phyloP scores from a whole-genome alignment of 2,113 vertebrate species.

The Lampris incognitus region DNA sequence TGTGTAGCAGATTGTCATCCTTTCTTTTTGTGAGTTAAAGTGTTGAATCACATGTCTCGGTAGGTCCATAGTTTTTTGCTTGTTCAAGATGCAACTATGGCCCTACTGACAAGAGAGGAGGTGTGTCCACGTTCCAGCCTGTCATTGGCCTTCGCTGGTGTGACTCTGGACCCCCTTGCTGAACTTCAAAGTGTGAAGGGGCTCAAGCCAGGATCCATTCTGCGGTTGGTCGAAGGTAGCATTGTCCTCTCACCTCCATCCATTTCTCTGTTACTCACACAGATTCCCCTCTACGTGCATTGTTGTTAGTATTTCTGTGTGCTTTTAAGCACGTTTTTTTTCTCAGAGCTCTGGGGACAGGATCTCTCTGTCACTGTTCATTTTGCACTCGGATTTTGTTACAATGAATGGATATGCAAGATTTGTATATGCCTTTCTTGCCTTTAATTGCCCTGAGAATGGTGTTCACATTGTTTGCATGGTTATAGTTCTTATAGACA shows the following conservation, averaged over 20 bases:
- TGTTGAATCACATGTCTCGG: slow-evolving; percentile 22
- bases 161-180: slow-evolving; percentile 74
- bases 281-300: too few relatives aligned
- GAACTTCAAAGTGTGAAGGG: slow-evolving; percentile 79
- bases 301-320: too few relatives aligned
- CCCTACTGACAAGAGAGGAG: slow-evolving; percentile 76
- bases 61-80: slow-evolving; percentile 81
- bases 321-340: too few relatives aligned
- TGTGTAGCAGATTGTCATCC: too few relatives aligned
- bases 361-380: too few relatives aligned
- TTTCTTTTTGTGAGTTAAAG: background rate
- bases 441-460: too few relatives aligned
- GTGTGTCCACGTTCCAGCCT: slow-evolving; percentile 80
- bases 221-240: slow-evolving; percentile 82
- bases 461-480: too few relatives aligned
- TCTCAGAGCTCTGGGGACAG: too few relatives aligned
- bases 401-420: too few relatives aligned
- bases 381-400: too few relatives aligned
- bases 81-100: slow-evolving; percentile 78
- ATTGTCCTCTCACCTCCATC: background rate
- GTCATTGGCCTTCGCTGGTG: slow-evolving; percentile 74
- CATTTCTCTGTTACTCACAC: background rate
- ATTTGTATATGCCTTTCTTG: too few relatives aligned
- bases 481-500: too few relatives aligned
- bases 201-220: slow-evolving; percentile 77